Conservation (phyloP, 2,888 invertebrate genomes). For the Dorcus hopei region DNA sequence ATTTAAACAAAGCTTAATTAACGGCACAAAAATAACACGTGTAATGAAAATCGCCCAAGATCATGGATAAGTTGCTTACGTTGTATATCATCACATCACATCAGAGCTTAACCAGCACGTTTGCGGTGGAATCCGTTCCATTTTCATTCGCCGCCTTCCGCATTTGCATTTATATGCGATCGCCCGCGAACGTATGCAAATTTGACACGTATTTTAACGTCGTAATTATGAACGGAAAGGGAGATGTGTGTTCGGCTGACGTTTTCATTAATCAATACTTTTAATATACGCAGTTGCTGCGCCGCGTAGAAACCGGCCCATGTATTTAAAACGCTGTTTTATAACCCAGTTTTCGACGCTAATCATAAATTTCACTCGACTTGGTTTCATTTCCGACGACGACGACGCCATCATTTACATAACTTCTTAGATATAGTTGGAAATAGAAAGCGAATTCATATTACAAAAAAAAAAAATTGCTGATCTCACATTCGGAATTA, state of each 20-base stretch:
- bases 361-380: background rate
- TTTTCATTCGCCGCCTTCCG: background rate
- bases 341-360: background rate
- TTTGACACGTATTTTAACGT: background rate
- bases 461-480: too few species aligned
- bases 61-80: too few species aligned
- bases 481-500: too few species aligned
- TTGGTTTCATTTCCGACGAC: too few species aligned
- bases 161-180: background rate
- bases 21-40: background rate
- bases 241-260: background rate
- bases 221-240: background rate
- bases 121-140: background rate
- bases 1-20: constrained; percentile 8
- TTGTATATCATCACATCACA: background rate
- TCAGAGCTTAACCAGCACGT: background rate
- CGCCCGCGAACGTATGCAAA: background rate
- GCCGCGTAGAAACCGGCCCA: too few species aligned
- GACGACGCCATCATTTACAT: too few species aligned
- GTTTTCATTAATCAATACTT: too few species aligned
- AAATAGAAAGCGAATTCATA: too few species aligned
- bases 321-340: background rate
- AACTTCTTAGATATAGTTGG: too few species aligned
- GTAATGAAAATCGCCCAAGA: background rate
- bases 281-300: too few species aligned